phyloP scores from a whole-genome alignment of 1,140 invertebrate genomes.

The Macrotrachela quadricornifera region DNA sequence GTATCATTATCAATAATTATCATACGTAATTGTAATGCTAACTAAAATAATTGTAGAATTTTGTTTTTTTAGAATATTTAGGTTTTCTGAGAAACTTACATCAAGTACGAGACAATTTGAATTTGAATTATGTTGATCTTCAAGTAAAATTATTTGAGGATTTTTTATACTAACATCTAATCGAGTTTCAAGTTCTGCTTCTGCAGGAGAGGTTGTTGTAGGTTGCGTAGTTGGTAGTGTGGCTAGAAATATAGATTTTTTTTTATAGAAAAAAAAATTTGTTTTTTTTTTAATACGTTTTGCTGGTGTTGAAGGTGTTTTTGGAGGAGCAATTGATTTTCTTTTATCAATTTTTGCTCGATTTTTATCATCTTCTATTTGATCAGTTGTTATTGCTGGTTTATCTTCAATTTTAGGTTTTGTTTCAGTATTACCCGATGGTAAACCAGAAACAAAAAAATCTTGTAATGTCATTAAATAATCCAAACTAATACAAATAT shows the following conservation, averaged over 20 bases:
- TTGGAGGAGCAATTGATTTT: constrained; percentile 16
- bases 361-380: no score
- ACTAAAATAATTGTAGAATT: no score
- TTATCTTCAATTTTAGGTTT: no score
- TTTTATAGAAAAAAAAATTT: background rate
- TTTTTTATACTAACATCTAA: constrained; percentile 58
- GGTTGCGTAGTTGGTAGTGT: background rate
- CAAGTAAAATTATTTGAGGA: constrained; percentile 77
- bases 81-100: constrained; percentile 38
- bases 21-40: no score
- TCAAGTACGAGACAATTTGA: constrained; percentile 72
- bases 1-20: no score
- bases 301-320: constrained; percentile 13
- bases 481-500: constrained; percentile 60
- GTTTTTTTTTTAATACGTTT: no score
- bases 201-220: background rate
- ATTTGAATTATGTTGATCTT: constrained; percentile 61
- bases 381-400: no score
- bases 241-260: background rate
- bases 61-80: no score
- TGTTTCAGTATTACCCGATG: constrained; percentile 6
- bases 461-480: constrained; percentile 55
- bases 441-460: constrained; percentile 40
- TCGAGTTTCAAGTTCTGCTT: constrained; percentile 35
- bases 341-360: background rate